Base-by-base conservation (phyloP, 2,888 invertebrate species). In the Hirudinaria manillensis region DNA sequence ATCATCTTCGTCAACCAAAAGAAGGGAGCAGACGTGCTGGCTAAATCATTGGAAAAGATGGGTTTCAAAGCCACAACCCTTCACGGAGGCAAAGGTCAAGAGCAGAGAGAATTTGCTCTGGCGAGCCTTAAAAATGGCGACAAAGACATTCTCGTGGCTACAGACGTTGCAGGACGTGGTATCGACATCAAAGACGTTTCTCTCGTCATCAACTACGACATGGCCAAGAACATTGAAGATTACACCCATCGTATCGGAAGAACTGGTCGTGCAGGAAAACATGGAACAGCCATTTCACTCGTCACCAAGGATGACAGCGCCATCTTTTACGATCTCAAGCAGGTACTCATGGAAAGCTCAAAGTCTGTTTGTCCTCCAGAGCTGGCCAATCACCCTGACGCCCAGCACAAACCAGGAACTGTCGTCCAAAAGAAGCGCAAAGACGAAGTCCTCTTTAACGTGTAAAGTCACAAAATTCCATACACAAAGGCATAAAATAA, bases 1-100 rank as follows among this genome's bases (percentile, higher is more conserved):
- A 99, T 99, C 81, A 97, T 99, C 83, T 99, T 99, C 86, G 99
- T 99, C 82, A 99, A 99, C 86, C 98, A 99, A 87, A 99, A 99
- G 90, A 99, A 97, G 87, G 98, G 98, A 77, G 99, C 97, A 0
- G 98, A 99, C 85, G 93, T 98, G 2, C 88, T 99, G 84, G 96
- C 97, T 45, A 94, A 95, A 86, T 95, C 97, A 66, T 88, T 99
- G 84, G 96, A 97, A 85, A 98, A 98, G 87, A 89, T 98, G 82
- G 93, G 95, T 21, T 94, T 93, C 89, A 96, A 93, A 85, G 94
- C 98, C 3, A 94, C 94, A 84, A 97, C 97, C 0, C 88, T 99
- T 82, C 99, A 99, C 84, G 99, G 99, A 87, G 99, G 99, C 82
- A 99, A 99, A 89, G 98, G 98, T 0, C 99, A 99, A 86, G 98